phyloP scores from a whole-genome alignment of 2,797 vertebrate genomes.

The Molothrus ater region DNA sequence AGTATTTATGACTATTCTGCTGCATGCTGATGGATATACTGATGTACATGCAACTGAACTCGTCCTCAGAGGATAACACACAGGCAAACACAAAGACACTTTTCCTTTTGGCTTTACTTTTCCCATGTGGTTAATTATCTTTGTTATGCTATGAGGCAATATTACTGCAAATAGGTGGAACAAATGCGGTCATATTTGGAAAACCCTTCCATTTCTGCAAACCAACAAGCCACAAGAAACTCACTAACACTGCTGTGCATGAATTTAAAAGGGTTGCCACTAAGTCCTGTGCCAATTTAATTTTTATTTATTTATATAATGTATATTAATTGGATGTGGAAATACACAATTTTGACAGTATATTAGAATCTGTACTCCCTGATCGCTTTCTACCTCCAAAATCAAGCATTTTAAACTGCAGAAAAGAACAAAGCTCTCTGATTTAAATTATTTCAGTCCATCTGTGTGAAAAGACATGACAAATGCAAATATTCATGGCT shows the following conservation, averaged over 20 bases:
- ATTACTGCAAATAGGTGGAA: slow-evolving; percentile 30
- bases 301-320: not conserved
- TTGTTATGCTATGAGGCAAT: slow-evolving; percentile 21
- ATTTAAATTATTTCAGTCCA: not conserved
- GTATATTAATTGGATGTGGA: not conserved
- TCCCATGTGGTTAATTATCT: slow-evolving; percentile 30
- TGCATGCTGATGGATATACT: not conserved
- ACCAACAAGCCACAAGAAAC: not conserved
- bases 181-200: slow-evolving; percentile 28
- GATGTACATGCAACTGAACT: not conserved
- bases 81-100: not conserved
- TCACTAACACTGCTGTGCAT: not conserved
- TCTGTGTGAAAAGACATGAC: not conserved
- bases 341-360: not conserved
- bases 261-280: not conserved
- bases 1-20: not conserved
- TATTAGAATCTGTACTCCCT: not conserved
- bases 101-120: slow-evolving; percentile 32
- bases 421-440: not conserved
- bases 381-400: not conserved
- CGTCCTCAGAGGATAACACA: not conserved
- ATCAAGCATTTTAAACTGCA: not conserved
- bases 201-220: not conserved
- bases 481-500: not conserved
- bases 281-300: not conserved